Percentiles rank a stretch among this genome's conserved stretches.
Conservation (phyloP, 2,113 vertebrate species). For the Dicentrarchus labrax region DNA sequence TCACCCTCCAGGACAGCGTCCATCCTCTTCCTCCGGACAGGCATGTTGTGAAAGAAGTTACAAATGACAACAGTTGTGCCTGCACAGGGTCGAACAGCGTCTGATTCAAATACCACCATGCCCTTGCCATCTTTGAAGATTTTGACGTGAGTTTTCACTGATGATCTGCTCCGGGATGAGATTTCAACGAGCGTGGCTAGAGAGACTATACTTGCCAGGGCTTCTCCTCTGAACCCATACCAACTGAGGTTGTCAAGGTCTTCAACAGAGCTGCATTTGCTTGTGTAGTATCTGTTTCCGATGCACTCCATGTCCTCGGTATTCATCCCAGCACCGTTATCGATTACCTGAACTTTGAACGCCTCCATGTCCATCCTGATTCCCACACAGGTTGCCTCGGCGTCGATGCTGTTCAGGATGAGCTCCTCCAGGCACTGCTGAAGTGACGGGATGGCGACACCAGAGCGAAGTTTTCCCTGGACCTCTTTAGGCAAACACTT, state of each 20-base stretch:
- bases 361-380: constrained; percentile 91
- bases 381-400: constrained; percentile 93
- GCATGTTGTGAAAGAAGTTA: constrained; percentile 93
- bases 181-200: constrained; percentile 91
- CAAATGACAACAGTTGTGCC: constrained; percentile 92
- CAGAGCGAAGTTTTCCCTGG: constrained; percentile 90
- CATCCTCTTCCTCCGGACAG: constrained; percentile 91
- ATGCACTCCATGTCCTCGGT: constrained; percentile 86
- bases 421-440: constrained; percentile 96
- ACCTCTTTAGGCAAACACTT: constrained; percentile 88
- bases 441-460: constrained; percentile 88
- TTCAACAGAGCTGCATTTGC: constrained; percentile 89
- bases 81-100: constrained; percentile 85
- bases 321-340: constrained; percentile 92
- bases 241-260: constrained; percentile 90
- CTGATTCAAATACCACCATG: constrained; percentile 86
- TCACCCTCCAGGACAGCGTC: constrained; percentile 91
- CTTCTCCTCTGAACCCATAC: constrained; percentile 95
- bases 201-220: constrained; percentile 91
- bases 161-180: constrained; percentile 86
- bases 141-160: constrained; percentile 89
- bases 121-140: constrained; percentile 89
- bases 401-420: constrained; percentile 93
- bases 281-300: constrained; percentile 91
- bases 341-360: constrained; percentile 94